Conservation (phyloP, 2,888 invertebrate genomes). For the Ophraella communa region DNA sequence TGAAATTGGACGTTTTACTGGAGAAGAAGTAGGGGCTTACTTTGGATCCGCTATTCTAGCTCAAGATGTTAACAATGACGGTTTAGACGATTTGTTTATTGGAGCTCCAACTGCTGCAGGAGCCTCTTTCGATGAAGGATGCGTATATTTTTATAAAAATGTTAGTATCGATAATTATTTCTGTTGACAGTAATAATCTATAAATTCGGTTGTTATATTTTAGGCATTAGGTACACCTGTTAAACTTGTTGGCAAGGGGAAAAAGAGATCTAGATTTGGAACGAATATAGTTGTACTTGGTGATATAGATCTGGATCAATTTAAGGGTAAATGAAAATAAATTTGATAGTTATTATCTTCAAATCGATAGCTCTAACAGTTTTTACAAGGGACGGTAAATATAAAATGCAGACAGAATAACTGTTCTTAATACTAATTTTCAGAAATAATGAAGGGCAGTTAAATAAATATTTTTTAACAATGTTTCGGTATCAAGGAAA, state of each 20-base stretch:
- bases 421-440: too few species aligned
- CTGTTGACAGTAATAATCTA: too few species aligned
- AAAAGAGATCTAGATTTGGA: slow-evolving; percentile 45
- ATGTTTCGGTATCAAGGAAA: too few species aligned
- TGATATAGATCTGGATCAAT: slow-evolving; percentile 46
- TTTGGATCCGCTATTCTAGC: slow-evolving; percentile 68
- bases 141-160: slow-evolving; percentile 65
- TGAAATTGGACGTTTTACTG: slow-evolving; percentile 24
- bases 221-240: slow-evolving; percentile 20
- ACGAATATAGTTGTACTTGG: slow-evolving; percentile 42
- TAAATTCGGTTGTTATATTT: too few species aligned
- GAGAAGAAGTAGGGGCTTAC: slow-evolving; percentile 66
- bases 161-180: slow-evolving; percentile 20
- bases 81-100: slow-evolving; percentile 67
- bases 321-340: slow-evolving; percentile 37
- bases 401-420: too few species aligned
- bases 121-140: slow-evolving; percentile 65
- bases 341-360: too few species aligned
- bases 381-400: too few species aligned
- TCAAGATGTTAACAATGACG: slow-evolving; percentile 67
- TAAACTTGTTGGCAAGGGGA: slow-evolving; percentile 38
- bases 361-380: too few species aligned
- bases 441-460: too few species aligned
- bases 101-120: slow-evolving; percentile 66
- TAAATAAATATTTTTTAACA: too few species aligned